These are phyloP conservation scores for Drosophila birchii DNA, from an alignment of 2,888 invertebrate species.

Conservation along the genomic window DNA sequence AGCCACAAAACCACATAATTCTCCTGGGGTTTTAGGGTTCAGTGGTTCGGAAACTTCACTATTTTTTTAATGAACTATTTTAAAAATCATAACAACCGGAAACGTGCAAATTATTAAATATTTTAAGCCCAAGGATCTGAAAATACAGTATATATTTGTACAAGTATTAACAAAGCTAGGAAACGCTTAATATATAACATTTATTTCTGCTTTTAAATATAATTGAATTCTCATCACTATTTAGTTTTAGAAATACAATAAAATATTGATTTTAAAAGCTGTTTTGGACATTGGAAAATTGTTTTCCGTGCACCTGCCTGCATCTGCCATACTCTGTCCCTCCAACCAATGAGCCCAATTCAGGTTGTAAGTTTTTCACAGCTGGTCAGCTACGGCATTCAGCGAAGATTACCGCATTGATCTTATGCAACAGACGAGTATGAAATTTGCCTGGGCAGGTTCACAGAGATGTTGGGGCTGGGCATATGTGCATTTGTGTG, in stretches of 20 bases:
- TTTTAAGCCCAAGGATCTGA: not conserved
- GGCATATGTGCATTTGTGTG: not conserved
- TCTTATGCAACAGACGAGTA: conserved; percentile 67
- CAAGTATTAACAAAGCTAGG: too few relatives aligned
- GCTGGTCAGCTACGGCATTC: conserved; percentile 54
- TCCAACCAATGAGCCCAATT: conserved; percentile 5
- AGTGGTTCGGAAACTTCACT: not conserved
- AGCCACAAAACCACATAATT: not conserved
- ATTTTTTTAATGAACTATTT: not conserved
- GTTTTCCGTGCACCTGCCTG: conserved; percentile 20
- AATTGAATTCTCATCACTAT: not conserved
- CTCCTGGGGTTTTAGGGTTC: not conserved
- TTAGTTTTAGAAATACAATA: too few relatives aligned
- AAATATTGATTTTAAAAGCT: not conserved
- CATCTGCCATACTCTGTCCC: conserved; percentile 7
- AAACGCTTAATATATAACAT: too few relatives aligned
- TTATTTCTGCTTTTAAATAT: not conserved
- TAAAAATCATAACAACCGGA: not conserved
- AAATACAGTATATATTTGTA: too few relatives aligned
- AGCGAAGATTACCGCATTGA: conserved; percentile 66
- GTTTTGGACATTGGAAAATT: not conserved
- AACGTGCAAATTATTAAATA: not conserved
- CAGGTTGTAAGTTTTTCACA: conserved; percentile 61
- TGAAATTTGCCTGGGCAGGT: conserved; percentile 61
- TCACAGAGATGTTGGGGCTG: conserved; percentile 57